Base-by-base conservation (phyloP, 1,140 invertebrate species). In the Mamestra configurata region DNA sequence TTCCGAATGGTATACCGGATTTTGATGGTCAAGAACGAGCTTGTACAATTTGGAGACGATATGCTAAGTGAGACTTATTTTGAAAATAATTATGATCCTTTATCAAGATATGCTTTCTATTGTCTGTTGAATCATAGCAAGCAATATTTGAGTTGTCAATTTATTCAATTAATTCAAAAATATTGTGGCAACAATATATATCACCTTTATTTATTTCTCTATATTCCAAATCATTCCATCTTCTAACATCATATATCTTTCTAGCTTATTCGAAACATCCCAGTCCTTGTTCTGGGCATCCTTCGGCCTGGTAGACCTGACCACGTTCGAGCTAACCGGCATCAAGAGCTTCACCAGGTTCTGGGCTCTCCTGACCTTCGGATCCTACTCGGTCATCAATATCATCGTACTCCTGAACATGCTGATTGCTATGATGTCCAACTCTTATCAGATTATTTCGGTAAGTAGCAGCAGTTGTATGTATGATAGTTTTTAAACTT, bases 391-490 rank as follows among this genome's bases (percentile, higher is more conserved):
- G 46, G 98, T 98, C 59, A 99, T 99, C 90, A 98, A 98, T 84
- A 97, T 99, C 70, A 98, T 99, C 84, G 98, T 99, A 0, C 95
- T 99, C 1, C 96, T 99, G 40, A 99, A 99, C 94, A 98, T 99
- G 97, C 96, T 99, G 5, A 99, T 99, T 90, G 98, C 98, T 86
- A 99, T 99, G 98, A 99, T 99, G 98, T 98, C 98, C 43, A 99
- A 98, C 92, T 99, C 98, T 0, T 99, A 98, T 93, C 97, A 98
- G 95, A 97, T 98, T 40, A 99, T 99, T 84, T 98, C 97, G 81
- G 98, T 98, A 95, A 96, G 96, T 70, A 46, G 2, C 27, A n/a
- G n/a, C n/a, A n/a, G n/a, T n/a, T n/a, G n/a, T n/a, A n/a, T n/a
- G n/a, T n/a, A n/a, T n/a, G n/a, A n/a, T n/a, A n/a, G n/a, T n/a